phyloP scores from a whole-genome alignment of 2,888 invertebrate species.

The Tenthredo livida region DNA sequence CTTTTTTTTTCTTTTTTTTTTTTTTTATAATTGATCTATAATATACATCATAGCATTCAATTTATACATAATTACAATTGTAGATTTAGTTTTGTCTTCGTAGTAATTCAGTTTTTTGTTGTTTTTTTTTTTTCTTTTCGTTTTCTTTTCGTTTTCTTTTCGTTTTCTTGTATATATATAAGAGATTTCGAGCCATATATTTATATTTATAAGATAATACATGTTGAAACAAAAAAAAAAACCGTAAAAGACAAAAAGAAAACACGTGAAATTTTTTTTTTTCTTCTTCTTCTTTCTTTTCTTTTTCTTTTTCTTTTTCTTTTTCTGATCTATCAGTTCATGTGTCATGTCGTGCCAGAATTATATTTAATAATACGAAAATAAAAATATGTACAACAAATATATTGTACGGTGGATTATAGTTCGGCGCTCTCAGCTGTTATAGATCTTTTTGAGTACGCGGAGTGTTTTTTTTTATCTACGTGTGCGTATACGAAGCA shows the following conservation, averaged over 20 bases:
- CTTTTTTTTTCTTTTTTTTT: slow-evolving; percentile 71
- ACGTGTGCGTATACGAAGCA: too few relatives aligned
- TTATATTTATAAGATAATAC: slow-evolving; percentile 39
- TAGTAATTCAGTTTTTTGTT: slow-evolving; percentile 7
- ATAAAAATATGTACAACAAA: slow-evolving; percentile 42
- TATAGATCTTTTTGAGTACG: neutral
- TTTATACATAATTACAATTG: slow-evolving; percentile 78
- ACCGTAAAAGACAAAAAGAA: neutral
- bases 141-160: neutral
- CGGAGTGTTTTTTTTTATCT: slow-evolving; percentile 11
- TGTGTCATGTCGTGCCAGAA: slow-evolving; percentile 30
- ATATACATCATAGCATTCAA: slow-evolving; percentile 78
- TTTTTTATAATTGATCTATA: slow-evolving; percentile 78
- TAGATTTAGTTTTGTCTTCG: slow-evolving; percentile 63
- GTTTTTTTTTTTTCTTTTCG: neutral
- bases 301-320: neutral
- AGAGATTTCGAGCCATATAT: slow-evolving; percentile 29
- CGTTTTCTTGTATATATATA: slow-evolving; percentile 4
- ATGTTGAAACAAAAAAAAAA: neutral
- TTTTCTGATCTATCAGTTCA: slow-evolving; percentile 5
- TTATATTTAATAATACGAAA: slow-evolving; percentile 25
- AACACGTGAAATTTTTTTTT: neutral
- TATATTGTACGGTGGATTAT: slow-evolving; percentile 17
- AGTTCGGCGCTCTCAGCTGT: neutral
- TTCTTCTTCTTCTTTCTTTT: neutral